phyloP scores from a whole-genome alignment of 2,113 vertebrate genomes.

The Brachypteracias leptosomus region DNA sequence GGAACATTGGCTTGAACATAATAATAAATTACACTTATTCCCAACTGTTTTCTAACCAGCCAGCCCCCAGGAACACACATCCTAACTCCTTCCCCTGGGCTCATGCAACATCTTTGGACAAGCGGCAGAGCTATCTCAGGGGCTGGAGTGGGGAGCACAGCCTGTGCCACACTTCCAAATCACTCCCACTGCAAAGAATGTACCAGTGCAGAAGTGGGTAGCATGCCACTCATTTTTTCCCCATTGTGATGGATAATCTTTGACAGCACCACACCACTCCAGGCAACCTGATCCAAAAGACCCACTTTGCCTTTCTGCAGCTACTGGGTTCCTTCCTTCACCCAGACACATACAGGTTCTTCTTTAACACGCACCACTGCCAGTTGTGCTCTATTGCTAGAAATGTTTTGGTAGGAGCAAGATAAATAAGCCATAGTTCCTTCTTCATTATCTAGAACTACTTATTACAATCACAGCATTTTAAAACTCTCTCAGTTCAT shows the following conservation, averaged over 20 bases:
- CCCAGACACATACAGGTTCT: not conserved
- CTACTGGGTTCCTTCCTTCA: not conserved
- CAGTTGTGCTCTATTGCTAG: not conserved
- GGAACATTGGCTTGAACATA: not conserved
- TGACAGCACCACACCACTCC: not conserved
- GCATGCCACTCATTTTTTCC: not conserved
- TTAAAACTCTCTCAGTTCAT: not conserved
- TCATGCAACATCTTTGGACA: not conserved
- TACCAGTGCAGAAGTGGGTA: not conserved
- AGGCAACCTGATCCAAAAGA: not conserved
- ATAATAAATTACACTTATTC: not conserved
- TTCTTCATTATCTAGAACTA: not conserved
- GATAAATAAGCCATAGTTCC: not conserved
- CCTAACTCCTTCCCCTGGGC: not conserved
- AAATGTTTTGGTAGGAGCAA: not conserved
- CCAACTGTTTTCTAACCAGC: not conserved
- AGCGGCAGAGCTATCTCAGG: accelerated
- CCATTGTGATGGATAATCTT: not conserved
- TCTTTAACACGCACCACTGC: accelerated
- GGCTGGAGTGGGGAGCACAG: not conserved
- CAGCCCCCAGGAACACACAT: not conserved
- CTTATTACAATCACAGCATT: not conserved
- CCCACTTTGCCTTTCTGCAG: not conserved
- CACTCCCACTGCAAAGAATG: not conserved
- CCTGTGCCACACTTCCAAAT: not conserved